A percentile compares a stretch with the other conserved stretches of the same genome.
Evolutionary conservation across 2,113 vertebrate species (phyloP).

Genomic region (Microtus oregoni): DNA sequence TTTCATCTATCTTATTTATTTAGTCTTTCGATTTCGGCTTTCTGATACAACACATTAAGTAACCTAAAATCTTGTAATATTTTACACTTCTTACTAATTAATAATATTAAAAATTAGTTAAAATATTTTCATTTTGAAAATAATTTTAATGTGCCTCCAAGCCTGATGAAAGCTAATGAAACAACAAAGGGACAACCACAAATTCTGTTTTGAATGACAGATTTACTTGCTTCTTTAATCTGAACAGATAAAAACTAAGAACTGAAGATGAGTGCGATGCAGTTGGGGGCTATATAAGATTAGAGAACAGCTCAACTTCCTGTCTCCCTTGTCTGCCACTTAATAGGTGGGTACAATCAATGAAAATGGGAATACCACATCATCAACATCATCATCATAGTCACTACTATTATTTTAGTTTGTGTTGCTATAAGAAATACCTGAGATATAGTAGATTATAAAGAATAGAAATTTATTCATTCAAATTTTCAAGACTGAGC

Average conservation of each 20-base stretch:
- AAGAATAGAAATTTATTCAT: not conserved
- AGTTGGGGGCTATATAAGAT: not conserved
- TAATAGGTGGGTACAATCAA: not conserved
- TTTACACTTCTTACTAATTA: constrained; percentile 29
- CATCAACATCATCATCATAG: not conserved
- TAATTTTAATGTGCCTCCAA: not conserved
- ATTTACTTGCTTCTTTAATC: not conserved
- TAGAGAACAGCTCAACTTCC: not conserved
- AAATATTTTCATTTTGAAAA: no score
- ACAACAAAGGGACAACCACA: not conserved
- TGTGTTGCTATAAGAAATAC: not conserved
- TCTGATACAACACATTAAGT: not conserved
- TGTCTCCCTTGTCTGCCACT: not conserved
- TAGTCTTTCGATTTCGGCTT: not conserved
- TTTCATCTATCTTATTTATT: not conserved
- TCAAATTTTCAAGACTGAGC: not conserved
- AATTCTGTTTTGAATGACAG: not conserved
- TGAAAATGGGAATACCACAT: not conserved
- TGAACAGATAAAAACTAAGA: not conserved
- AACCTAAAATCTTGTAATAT: not conserved
- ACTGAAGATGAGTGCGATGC: not conserved
- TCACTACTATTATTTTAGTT: not conserved
- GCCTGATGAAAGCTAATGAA: not conserved
- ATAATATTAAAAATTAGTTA: no score
- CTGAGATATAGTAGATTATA: not conserved